phyloP scores from a whole-genome alignment of 2,797 vertebrate genomes.

The Geotrypetes seraphini region DNA sequence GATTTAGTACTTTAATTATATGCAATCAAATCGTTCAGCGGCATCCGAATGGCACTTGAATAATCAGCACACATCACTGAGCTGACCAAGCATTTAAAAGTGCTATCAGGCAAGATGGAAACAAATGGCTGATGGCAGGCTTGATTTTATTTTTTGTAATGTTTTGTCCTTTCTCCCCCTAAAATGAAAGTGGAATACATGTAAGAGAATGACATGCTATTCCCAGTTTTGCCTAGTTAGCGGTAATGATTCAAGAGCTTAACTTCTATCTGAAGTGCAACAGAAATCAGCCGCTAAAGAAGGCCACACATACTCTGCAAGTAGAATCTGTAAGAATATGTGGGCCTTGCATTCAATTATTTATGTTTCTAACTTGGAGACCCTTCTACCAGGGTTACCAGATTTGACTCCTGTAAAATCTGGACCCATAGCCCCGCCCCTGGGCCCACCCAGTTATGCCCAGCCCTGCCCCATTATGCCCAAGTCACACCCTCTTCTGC shows the following conservation, averaged over 20 bases:
- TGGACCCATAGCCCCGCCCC: too few relatives aligned
- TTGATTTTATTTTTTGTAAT: slow-evolving; percentile 14
- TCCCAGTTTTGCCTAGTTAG: slow-evolving; percentile 21
- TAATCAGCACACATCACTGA: slow-evolving; percentile 36
- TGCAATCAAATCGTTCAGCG: slow-evolving; percentile 37
- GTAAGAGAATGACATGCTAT: slow-evolving; percentile 13
- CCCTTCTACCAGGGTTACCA: too few relatives aligned
- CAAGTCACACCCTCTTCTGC: too few relatives aligned
- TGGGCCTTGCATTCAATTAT: too few relatives aligned
- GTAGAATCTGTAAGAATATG: slow-evolving; percentile 32
- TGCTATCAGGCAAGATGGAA: slow-evolving; percentile 28
- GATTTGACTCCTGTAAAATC: too few relatives aligned
- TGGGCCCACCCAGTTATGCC: too few relatives aligned
- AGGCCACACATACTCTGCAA: slow-evolving; percentile 11
- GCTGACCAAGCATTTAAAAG: slow-evolving; percentile 38
- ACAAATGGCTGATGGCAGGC: slow-evolving; percentile 1
- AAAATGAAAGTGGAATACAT: slow-evolving; percentile 14
- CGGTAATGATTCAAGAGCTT: slow-evolving; percentile 3
- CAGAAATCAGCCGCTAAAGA: slow-evolving; percentile 25
- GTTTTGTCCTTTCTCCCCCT: slow-evolving; percentile 5
- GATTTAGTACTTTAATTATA: slow-evolving; percentile 43
- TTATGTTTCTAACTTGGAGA: too few relatives aligned
- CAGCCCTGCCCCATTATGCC: too few relatives aligned
- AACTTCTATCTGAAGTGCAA: slow-evolving; percentile 27
- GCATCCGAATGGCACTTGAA: slow-evolving; percentile 38